Evolutionary conservation across 1,140 invertebrate genomes (phyloP), one percentile per base, ranked within the genome.

Genomic region (Sinonovacula constricta): DNA sequence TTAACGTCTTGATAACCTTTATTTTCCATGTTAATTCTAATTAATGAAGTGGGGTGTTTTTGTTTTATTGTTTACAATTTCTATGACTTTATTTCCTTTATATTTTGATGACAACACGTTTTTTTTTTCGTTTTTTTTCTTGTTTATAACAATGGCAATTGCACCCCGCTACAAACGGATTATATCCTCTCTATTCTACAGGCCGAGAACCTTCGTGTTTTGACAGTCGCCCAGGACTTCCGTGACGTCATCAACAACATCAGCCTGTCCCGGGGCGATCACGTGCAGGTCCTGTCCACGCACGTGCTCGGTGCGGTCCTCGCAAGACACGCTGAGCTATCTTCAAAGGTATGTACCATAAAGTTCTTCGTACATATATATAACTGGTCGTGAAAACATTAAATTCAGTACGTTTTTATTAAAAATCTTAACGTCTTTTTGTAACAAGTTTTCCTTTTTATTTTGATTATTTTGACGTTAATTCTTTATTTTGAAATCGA

Each of bases 131-230:
- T 57, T 57, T 12, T 26, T n/a, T 22, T 12, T 22, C 12, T 24
- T 7, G 12, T 7, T 7, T 22, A 5, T 7, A 24, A 24, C 22
- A 57, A 15, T 57, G 24, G 7, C 7, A 7, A 24, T n/a, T 24
- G 10, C 7, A 49, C n/a, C 10, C 10, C n/a, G 45, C n/a, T n/a
- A n/a, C n/a, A n/a, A n/a, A n/a, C n/a, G n/a, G n/a, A n/a, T n/a
- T n/a, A n/a, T n/a, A n/a, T n/a, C n/a, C n/a, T n/a, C n/a, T n/a
- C 7, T 57, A 12, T 15, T 45, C 49, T 71, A n/a, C 59, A 74
- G 70, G 59, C 57, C 3, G 57, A 18, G 24, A 63, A 74, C 56
- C 26, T 74, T n/a, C n/a, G 70, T 24, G 24, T 53, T 26, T n/a
- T 62, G 2, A 34, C 24, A 5, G 3, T 63, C 39, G 36, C 36